A percentile compares a stretch with the other conserved stretches of the same genome.
phyloP scores from a whole-genome alignment of 2,888 invertebrate genomes.

The Pheosia tremula region DNA sequence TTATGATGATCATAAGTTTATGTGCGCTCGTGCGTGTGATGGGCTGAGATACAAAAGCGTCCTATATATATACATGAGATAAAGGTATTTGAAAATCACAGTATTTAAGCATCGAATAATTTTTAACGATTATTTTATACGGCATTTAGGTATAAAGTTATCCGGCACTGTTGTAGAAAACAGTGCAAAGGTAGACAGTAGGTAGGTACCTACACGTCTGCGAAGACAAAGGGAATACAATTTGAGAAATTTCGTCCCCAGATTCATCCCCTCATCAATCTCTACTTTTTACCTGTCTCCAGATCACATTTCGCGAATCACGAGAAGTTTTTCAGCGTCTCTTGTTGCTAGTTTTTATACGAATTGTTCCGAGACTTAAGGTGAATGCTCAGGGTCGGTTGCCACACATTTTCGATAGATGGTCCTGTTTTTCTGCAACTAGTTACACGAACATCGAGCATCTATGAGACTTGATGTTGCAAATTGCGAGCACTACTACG shows the following conservation, averaged over 20 bases:
- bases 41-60: neutral
- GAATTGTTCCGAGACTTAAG: too few relatives aligned
- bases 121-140: too few relatives aligned
- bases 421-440: too few relatives aligned
- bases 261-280: slow-evolving; percentile 24
- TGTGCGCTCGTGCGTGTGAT: neutral
- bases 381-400: too few relatives aligned
- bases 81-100: neutral
- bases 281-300: slow-evolving; percentile 7
- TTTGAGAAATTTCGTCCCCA: neutral
- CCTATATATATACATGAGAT: neutral
- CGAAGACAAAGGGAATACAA: neutral
- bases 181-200: neutral
- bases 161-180: too few relatives aligned
- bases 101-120: too few relatives aligned
- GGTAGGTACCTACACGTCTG: neutral
- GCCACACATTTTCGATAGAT: too few relatives aligned
- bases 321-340: neutral
- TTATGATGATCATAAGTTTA: neutral
- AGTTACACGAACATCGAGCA: too few relatives aligned
- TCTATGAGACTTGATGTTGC: too few relatives aligned
- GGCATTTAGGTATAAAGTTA: too few relatives aligned
- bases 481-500: too few relatives aligned
- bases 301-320: slow-evolving; percentile 5
- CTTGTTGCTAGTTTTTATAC: neutral